Evolutionary conservation across 2,888 invertebrate species (phyloP).

Genomic region (Iselma pallidipennis): DNA sequence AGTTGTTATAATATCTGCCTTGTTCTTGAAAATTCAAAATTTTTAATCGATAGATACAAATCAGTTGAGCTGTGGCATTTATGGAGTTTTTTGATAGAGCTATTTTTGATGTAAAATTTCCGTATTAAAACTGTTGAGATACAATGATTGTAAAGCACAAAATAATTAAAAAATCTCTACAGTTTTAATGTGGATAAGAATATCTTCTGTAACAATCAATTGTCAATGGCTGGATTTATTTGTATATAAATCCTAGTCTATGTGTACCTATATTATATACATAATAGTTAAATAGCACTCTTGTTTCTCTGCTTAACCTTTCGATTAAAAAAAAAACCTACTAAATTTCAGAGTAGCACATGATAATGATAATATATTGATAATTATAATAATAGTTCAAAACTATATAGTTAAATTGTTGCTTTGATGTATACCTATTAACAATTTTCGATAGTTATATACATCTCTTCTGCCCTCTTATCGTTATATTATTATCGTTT

Average conservation of each 20-base stretch:
- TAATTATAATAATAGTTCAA: no score
- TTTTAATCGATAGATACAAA: constrained; percentile 29
- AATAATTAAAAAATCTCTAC: constrained; percentile 20
- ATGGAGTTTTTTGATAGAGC: constrained; percentile 51
- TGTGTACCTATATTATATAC: constrained; percentile 43
- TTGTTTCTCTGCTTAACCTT: constrained; percentile 56
- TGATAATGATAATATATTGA: constrained; percentile 11
- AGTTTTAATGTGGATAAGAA: constrained; percentile 38
- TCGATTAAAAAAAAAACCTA: constrained; percentile 27
- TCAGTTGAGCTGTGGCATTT: constrained; percentile 54
- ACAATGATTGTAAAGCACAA: constrained; percentile 20
- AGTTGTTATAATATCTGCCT: constrained; percentile 51
- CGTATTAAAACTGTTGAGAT: not conserved
- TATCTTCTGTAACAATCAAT: constrained; percentile 51
- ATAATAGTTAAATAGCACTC: constrained; percentile 45
- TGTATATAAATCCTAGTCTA: constrained; percentile 20
- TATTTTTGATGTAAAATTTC: constrained; percentile 50
- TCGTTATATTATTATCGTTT: constrained; percentile 37
- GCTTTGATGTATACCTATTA: constrained; percentile 29
- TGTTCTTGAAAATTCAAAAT: constrained; percentile 30
- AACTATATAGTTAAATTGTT: constrained; percentile 13
- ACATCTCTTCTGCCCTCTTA: constrained; percentile 36
- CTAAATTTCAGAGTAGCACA: constrained; percentile 23
- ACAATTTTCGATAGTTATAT: constrained; percentile 37
- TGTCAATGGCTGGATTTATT: constrained; percentile 26